phyloP scores from a whole-genome alignment of 2,113 vertebrate genomes.

The Corythoichthys haematopterus region DNA sequence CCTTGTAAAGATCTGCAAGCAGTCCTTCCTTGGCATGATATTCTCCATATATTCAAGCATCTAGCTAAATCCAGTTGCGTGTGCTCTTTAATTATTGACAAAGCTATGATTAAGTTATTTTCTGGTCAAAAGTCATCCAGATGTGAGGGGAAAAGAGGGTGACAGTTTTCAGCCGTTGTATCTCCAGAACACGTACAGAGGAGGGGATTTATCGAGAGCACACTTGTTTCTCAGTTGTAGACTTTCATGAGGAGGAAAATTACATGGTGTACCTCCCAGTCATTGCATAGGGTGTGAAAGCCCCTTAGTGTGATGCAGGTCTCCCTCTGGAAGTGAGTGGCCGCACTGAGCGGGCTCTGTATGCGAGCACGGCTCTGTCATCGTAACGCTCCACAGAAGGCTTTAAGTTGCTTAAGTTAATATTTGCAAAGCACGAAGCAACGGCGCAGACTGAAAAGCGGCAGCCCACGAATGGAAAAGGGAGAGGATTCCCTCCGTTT shows the following conservation, averaged over 20 bases:
- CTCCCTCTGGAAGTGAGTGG: constrained; percentile 54
- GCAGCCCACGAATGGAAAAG: constrained; percentile 72
- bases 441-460: constrained; percentile 71
- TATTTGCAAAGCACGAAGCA: constrained; percentile 70
- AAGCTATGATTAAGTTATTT: not conserved
- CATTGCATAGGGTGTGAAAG: constrained; percentile 51
- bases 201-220: constrained; percentile 10
- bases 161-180: constrained; percentile 5
- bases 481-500: constrained; percentile 86
- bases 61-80: constrained; percentile 6
- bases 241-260: constrained; percentile 55
- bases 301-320: constrained; percentile 51
- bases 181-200: not conserved
- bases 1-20: constrained; percentile 38
- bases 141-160: constrained; percentile 1
- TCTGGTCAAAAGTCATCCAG: constrained; percentile 17
- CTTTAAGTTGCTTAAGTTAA: constrained; percentile 70
- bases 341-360: constrained; percentile 39
- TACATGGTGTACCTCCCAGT: constrained; percentile 57
- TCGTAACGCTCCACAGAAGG: constrained; percentile 56
- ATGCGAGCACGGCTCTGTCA: constrained; percentile 59
- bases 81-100: constrained; percentile 6
- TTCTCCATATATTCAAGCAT: constrained; percentile 22
- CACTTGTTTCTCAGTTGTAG: constrained; percentile 20
- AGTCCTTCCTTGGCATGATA: constrained; percentile 12